Evolutionary conservation across 2,113 vertebrate genomes (phyloP).

Genomic region (Coryphaenoides rupestris): DNA sequence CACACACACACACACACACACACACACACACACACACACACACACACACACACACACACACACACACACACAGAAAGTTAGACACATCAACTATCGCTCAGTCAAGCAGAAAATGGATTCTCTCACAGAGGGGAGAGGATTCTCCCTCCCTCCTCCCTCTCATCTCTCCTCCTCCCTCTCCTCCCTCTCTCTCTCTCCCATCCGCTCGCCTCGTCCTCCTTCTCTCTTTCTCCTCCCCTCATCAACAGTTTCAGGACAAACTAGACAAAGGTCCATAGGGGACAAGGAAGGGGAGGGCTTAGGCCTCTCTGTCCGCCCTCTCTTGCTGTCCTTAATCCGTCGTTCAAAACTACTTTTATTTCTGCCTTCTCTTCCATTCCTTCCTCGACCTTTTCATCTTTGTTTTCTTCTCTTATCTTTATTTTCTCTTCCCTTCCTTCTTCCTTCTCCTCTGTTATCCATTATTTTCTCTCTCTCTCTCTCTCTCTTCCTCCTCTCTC

Average conservation of each 20-base stretch:
- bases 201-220: background rate
- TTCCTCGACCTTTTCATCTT: background rate
- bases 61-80: constrained; percentile 28
- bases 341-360: background rate
- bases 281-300: too few relatives aligned
- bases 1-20: constrained; percentile 7
- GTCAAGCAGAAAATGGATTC: constrained; percentile 49
- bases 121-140: constrained; percentile 35
- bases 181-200: background rate
- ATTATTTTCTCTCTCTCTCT: background rate
- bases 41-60: constrained; percentile 3
- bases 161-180: background rate
- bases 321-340: background rate
- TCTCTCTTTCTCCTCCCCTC: background rate
- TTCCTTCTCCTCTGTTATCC: background rate
- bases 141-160: constrained; percentile 13
- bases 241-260: too few relatives aligned
- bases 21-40: constrained; percentile 14
- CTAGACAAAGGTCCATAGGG: too few relatives aligned
- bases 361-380: background rate
- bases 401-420: background rate
- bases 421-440: background rate
- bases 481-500: constrained; percentile 1
- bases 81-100: constrained; percentile 43
- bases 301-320: background rate